A percentile compares a stretch with the other conserved stretches of the same genome.
phyloP scores from a whole-genome alignment of 2,113 vertebrate species.

The Gavialis gangeticus region DNA sequence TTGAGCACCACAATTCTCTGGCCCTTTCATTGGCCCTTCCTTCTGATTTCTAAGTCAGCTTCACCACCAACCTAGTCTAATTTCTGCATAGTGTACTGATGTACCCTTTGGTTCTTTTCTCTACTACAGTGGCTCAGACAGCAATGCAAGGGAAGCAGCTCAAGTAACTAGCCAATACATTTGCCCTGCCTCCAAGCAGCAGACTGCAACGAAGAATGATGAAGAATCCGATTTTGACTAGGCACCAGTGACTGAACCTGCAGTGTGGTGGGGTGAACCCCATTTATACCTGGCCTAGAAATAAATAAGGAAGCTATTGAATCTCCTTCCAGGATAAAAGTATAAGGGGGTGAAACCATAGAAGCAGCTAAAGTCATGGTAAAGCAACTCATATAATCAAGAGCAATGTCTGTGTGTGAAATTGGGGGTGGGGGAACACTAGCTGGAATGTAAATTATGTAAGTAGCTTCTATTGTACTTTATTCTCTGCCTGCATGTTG shows the following conservation, averaged over 20 bases:
- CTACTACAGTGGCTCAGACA: conserved; percentile 30
- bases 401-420: background rate
- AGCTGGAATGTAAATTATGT: conserved; percentile 43
- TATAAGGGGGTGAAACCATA: background rate
- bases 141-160: conserved; percentile 59
- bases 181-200: conserved; percentile 38
- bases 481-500: background rate
- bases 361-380: background rate
- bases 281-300: background rate
- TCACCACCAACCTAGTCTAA: background rate
- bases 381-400: background rate
- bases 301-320: background rate
- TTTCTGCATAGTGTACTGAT: background rate
- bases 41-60: background rate
- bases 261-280: background rate
- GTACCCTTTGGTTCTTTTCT: background rate
- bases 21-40: background rate
- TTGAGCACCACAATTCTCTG: fast-evolving
- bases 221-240: background rate
- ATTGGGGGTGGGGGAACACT: background rate
- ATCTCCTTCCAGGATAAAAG: conserved; percentile 3
- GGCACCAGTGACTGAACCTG: background rate
- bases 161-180: conserved; percentile 9
- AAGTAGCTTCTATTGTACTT: background rate
- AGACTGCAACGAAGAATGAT: conserved; percentile 12